phyloP scores from a whole-genome alignment of 1,140 invertebrate genomes.

The Monomorium pharaonis region DNA sequence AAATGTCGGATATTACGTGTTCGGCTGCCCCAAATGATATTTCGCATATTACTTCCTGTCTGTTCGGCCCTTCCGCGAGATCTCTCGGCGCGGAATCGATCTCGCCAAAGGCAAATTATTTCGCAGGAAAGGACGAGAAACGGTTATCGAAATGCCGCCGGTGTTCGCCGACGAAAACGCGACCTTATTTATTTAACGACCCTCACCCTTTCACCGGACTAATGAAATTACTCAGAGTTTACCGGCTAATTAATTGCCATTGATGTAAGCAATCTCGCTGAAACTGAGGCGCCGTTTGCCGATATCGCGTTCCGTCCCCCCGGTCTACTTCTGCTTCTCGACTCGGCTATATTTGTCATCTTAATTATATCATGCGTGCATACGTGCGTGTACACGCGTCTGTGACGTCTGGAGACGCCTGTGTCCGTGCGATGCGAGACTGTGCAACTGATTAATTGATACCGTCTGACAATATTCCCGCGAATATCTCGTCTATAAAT shows the following conservation, averaged over 20 bases:
- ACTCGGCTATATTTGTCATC: constrained; percentile 50
- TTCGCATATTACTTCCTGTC: neutral
- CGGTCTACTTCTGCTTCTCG: constrained; percentile 4
- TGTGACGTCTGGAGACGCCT: too few relatives aligned
- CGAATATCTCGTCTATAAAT: neutral
- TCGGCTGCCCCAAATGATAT: neutral
- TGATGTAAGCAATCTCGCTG: constrained; percentile 75
- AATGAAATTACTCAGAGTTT: constrained; percentile 72
- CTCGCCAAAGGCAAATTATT: constrained; percentile 12
- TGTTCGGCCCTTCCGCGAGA: neutral
- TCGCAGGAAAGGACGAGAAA: constrained; percentile 39
- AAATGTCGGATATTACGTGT: neutral
- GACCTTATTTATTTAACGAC: constrained; percentile 67
- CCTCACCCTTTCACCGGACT: constrained; percentile 41
- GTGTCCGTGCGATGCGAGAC: neutral
- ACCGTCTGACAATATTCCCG: neutral
- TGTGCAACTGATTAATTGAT: neutral
- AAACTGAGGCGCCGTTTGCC: constrained; percentile 64
- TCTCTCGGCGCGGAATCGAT: neutral
- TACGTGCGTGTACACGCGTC: neutral
- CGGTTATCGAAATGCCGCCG: constrained; percentile 63
- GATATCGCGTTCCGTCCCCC: constrained; percentile 45
- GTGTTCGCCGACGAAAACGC: constrained; percentile 66
- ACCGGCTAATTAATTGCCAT: constrained; percentile 77
- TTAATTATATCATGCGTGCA: constrained; percentile 31